phyloP scores from a whole-genome alignment of 2,888 invertebrate species.

The Mallateleia sp. region DNA sequence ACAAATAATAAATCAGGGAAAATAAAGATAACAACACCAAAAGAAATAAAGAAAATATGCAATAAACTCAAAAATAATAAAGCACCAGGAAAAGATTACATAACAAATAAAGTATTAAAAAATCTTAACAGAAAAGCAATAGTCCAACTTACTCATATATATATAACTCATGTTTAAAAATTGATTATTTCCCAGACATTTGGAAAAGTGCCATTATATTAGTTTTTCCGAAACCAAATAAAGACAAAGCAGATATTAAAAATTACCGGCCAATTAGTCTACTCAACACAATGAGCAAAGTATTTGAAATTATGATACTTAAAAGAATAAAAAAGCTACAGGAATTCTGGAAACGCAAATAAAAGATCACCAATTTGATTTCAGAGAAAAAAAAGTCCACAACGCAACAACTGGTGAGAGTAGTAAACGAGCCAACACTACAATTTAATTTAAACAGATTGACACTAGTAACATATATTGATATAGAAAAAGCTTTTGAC shows the following conservation, averaged over 20 bases:
- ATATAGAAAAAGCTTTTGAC: slow-evolving; percentile 62
- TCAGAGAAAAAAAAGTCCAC: slow-evolving; percentile 75
- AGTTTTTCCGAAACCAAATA: slow-evolving; percentile 16
- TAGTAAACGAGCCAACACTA: slow-evolving; percentile 67
- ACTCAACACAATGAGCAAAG: slow-evolving; percentile 57
- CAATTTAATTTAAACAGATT: slow-evolving; percentile 80
- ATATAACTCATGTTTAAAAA: slow-evolving; percentile 41
- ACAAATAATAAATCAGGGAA: too few relatives aligned
- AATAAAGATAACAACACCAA: too few relatives aligned
- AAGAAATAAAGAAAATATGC: too few relatives aligned
- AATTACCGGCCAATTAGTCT: not conserved
- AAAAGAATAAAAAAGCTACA: slow-evolving; percentile 61
- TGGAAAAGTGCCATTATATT: slow-evolving; percentile 60
- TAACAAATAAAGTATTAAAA: slow-evolving; percentile 61
- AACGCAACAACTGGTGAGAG: slow-evolving; percentile 76
- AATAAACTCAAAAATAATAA: slow-evolving; percentile 52
- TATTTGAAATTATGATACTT: slow-evolving; percentile 76
- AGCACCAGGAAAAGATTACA: slow-evolving; percentile 59
- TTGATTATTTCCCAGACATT: slow-evolving; percentile 7
- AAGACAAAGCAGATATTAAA: not conserved
- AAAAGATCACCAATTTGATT: slow-evolving; percentile 82
- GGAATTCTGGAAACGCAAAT: slow-evolving; percentile 61
- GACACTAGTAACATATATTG: slow-evolving; percentile 83
- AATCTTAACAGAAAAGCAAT: slow-evolving; percentile 47
- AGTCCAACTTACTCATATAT: slow-evolving; percentile 44